These are phyloP conservation scores for Beroe ovata DNA, from an alignment of 37 sponge, comb jelly and placozoan species.

Conservation along the genomic window DNA sequence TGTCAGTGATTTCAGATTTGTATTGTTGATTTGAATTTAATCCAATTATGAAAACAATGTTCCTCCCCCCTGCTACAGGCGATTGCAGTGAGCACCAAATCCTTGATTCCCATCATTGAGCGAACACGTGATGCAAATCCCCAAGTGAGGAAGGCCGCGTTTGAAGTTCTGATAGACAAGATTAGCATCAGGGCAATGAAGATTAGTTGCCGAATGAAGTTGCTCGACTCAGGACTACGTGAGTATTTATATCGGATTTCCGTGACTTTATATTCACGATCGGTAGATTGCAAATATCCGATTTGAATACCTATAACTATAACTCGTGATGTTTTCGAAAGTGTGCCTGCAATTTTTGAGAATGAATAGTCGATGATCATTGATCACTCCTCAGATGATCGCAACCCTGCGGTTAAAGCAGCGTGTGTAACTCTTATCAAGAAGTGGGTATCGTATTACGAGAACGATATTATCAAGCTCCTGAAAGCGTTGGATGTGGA, in stretches of 20 bases:
- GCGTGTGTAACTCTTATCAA: conserved; percentile 22
- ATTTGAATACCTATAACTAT: no score
- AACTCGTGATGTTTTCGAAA: no score
- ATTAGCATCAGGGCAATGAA: conserved; percentile 51
- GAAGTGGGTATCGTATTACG: conserved; percentile 49
- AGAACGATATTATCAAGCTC: conserved; percentile 28
- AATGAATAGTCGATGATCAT: no score
- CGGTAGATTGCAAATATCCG: no score
- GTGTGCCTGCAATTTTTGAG: no score
- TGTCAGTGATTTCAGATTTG: no score
- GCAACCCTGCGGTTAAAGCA: not conserved
- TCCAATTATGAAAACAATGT: no score
- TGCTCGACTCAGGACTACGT: conserved; percentile 34
- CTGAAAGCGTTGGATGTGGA: conserved; percentile 38
- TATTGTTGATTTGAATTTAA: no score
- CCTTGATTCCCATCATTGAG: conserved; percentile 33
- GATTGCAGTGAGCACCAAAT: conserved; percentile 25
- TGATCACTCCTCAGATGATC: conserved; percentile 35
- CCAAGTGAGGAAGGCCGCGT: not conserved
- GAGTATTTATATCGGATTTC: not conserved
- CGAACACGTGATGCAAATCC: conserved; percentile 48
- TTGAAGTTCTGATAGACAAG: conserved; percentile 42
- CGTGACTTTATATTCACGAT: not conserved
- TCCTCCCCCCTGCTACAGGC: not conserved
- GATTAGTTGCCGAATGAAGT: conserved; percentile 45